Conservation (phyloP, 2,888 invertebrate species). For the Homarus gammarus region DNA sequence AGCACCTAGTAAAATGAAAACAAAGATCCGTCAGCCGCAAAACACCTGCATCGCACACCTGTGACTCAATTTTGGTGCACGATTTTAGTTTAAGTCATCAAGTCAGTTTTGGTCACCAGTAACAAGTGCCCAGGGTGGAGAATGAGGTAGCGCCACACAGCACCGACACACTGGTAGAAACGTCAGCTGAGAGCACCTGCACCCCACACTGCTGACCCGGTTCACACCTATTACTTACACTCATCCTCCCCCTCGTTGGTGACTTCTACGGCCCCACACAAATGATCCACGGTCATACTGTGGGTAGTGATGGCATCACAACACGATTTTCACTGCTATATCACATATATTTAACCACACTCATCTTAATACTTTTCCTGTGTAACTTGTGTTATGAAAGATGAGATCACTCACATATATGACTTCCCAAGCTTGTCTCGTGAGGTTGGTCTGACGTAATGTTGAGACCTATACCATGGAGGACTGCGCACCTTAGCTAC, state of each 20-base stretch:
- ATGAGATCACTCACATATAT: neutral
- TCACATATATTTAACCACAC: neutral
- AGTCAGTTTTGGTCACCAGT: too few species aligned
- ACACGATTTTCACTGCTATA: neutral
- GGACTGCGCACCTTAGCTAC: neutral
- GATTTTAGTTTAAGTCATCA: too few species aligned
- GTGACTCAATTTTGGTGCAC: too few species aligned
- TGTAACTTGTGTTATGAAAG: neutral
- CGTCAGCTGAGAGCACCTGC: neutral
- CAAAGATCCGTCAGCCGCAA: too few species aligned
- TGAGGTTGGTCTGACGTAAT: neutral
- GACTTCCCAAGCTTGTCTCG: neutral
- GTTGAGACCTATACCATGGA: neutral
- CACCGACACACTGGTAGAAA: neutral
- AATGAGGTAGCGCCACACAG: too few species aligned
- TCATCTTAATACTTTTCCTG: neutral
- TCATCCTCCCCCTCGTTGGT: neutral
- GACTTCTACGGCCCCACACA: slow-evolving; percentile 11
- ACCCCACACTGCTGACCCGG: slow-evolving; percentile 13
- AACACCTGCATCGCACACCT: too few species aligned
- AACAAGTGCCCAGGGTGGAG: too few species aligned
- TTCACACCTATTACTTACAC: slow-evolving; percentile 17
- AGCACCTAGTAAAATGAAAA: too few species aligned
- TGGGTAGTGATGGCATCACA: neutral
- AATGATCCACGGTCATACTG: neutral